Evolutionary conservation across 2,888 invertebrate species (phyloP), one percentile per base, ranked within the genome.

Genomic region (Labia minor): DNA sequence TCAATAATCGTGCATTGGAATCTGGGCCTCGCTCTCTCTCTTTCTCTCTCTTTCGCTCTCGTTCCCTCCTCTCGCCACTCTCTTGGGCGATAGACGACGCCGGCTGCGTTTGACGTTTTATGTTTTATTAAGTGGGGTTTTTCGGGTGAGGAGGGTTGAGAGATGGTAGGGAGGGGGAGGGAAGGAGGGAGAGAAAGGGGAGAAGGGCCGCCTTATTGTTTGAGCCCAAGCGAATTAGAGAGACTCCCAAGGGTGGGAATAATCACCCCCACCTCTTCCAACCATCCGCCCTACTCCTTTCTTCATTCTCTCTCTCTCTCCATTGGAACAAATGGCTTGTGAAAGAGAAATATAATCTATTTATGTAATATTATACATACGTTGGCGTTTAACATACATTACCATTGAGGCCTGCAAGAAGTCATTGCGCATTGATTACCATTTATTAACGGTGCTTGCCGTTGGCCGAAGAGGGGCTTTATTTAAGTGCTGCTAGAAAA

Each of bases 91-190:
- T 49, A 49, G 49, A 49, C 49, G 49, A 49, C 49, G 49, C 49
- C 49, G 49, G 49, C 49, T 49, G 49, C 49, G 49, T 49, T 49
- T 49, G 49, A 49, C 49, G 49, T 49, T 49, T 49, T 49, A 49
- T 49, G 49, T 49, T 49, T 49, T 49, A 49, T 49, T 49, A 49
- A 49, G 49, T 49, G 49, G 49, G 49, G 49, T 49, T 49, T 49
- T 49, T 49, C 3, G 49, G 8, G 49, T 8, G 16, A 14, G 16
- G 14, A 14, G 3, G 2, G 49, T n/a, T n/a, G n/a, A n/a, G n/a
- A n/a, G n/a, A n/a, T n/a, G n/a, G n/a, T n/a, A n/a, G n/a, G n/a
- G n/a, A n/a, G n/a, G n/a, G n/a, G n/a, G n/a, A n/a, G n/a, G n/a
- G n/a, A n/a, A n/a, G n/a, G n/a, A 49, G 49, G 8, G 49, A 49